Evolutionary conservation across 2,888 invertebrate species (phyloP).

Genomic region (Agrochola litura): DNA sequence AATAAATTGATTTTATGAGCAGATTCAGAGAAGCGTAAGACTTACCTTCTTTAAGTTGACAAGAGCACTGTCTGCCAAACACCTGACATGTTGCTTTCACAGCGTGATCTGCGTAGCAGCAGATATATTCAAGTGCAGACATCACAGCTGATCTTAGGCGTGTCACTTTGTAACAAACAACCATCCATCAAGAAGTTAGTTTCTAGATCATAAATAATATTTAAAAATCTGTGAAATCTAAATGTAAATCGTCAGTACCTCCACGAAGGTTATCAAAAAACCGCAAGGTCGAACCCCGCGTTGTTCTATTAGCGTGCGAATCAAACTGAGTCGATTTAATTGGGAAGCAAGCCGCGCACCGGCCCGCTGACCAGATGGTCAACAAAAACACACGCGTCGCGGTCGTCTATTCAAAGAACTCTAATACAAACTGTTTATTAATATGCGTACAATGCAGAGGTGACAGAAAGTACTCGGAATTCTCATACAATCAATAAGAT

Average conservation of each 20-base stretch:
- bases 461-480: conserved; percentile 41
- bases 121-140: conserved; percentile 38
- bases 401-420: conserved; percentile 12
- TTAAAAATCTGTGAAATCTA: conserved; percentile 26
- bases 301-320: conserved; percentile 59
- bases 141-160: conserved; percentile 17
- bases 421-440: conserved; percentile 25
- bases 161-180: conserved; percentile 11
- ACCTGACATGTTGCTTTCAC: conserved; percentile 39
- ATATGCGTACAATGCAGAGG: conserved; percentile 34
- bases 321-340: conserved; percentile 36
- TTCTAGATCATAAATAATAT: conserved; percentile 11
- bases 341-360: conserved; percentile 20
- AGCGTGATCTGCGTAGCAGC: conserved; percentile 23
- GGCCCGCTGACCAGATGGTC: conserved; percentile 33
- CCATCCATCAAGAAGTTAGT: conserved; percentile 12
- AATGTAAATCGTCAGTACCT: conserved; percentile 37
- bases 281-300: conserved; percentile 59
- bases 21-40: conserved; percentile 17
- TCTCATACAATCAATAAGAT: conserved; percentile 19
- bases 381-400: conserved; percentile 45
- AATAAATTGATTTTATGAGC: neutral
- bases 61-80: conserved; percentile 28
- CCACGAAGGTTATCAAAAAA: conserved; percentile 38
- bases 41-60: conserved; percentile 40